Evolutionary conservation across 2,888 invertebrate genomes (phyloP).

Genomic region (Acrobasis consociella): DNA sequence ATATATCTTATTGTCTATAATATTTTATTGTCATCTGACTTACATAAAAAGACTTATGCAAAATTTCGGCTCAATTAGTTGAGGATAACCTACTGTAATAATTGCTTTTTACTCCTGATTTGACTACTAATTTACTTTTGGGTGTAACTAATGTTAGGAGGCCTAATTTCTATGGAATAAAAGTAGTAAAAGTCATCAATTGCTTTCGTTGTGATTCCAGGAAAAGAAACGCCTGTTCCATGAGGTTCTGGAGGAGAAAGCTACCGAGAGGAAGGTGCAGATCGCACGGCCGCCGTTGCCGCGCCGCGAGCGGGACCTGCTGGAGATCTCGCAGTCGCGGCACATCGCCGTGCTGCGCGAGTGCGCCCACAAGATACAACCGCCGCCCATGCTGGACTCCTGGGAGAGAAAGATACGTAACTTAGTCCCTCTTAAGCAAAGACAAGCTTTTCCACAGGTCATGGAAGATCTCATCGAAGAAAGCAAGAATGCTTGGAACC

Average conservation of each 20-base stretch:
- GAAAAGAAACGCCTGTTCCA: conserved; percentile 70
- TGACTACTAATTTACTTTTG: no score
- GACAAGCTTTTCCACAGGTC: conserved; percentile 78
- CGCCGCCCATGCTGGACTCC: conserved; percentile 83
- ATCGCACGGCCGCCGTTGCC: conserved; percentile 55
- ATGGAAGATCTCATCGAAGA: conserved; percentile 80
- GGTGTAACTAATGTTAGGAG: background rate
- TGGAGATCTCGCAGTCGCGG: conserved; percentile 74
- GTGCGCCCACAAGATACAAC: conserved; percentile 81
- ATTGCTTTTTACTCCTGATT: no score
- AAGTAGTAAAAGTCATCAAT: no score
- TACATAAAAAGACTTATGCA: no score
- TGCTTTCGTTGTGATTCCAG: conserved; percentile 47
- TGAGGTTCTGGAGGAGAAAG: conserved; percentile 67
- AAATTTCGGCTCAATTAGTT: no score
- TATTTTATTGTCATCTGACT: no score
- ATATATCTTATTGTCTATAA: no score
- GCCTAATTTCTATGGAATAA: conserved; percentile 9
- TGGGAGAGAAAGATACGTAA: conserved; percentile 84
- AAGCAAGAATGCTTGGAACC: conserved; percentile 82
- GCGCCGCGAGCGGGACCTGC: conserved; percentile 66
- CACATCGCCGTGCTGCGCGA: conserved; percentile 81
- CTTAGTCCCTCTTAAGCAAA: conserved; percentile 80
- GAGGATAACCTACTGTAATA: no score
- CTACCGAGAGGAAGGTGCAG: conserved; percentile 62